Evolutionary conservation across 2,797 vertebrate species (phyloP).

Genomic region (Sebastes dallii): DNA sequence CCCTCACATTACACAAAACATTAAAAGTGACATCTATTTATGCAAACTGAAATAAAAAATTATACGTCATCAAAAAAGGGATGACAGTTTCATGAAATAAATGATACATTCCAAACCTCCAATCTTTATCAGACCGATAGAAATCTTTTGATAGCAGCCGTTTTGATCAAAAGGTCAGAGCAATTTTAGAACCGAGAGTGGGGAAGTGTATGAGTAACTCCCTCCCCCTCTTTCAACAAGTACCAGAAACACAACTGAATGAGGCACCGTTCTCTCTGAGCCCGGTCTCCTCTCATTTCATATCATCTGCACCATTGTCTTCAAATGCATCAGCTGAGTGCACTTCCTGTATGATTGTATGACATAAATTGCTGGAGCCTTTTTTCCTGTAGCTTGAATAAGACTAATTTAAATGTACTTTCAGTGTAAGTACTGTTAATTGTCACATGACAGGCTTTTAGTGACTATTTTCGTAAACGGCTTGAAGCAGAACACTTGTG

Average conservation of each 20-base stretch:
- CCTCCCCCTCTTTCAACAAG: conserved; percentile 7
- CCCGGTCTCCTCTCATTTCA: conserved; percentile 23
- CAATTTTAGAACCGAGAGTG: not conserved
- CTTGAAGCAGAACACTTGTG: not conserved
- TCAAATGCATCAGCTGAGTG: not conserved
- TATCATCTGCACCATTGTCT: conserved; percentile 13
- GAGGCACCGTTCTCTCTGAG: not conserved
- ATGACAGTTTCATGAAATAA: not conserved
- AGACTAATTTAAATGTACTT: not conserved
- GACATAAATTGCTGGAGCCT: not conserved
- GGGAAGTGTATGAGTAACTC: not conserved
- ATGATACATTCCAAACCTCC: not conserved
- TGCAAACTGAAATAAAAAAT: not conserved
- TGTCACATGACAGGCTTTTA: not conserved
- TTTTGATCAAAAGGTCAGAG: conserved; percentile 38
- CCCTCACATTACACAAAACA: not conserved
- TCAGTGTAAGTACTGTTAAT: not conserved
- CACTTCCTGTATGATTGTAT: not conserved
- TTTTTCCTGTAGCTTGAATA: not conserved
- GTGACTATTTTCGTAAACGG: not conserved
- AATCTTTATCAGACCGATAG: not conserved
- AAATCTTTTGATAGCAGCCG: conserved; percentile 14
- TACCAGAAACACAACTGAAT: conserved; percentile 12
- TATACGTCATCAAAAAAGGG: not conserved
- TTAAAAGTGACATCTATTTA: conserved; percentile 15